A percentile compares a stretch with the other conserved stretches of the same genome.
Evolutionary conservation across 2,888 invertebrate genomes (phyloP).

Genomic region (Spialia ferax): DNA sequence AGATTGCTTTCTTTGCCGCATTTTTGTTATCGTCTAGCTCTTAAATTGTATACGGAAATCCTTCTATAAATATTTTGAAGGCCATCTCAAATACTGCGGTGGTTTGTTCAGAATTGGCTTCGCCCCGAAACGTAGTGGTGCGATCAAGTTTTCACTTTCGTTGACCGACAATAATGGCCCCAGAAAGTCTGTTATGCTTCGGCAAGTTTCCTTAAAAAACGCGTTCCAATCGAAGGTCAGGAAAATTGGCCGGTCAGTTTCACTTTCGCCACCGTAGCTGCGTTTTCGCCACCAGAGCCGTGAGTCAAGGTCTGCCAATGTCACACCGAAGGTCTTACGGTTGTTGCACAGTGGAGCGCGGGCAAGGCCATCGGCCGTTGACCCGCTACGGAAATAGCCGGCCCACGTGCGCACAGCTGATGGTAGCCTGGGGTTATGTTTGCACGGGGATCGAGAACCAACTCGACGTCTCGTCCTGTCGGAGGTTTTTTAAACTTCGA

Average conservation of each 20-base stretch:
- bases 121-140: background rate
- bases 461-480: background rate
- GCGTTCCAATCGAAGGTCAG: constrained; percentile 2
- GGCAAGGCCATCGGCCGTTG: constrained; percentile 59
- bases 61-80: background rate
- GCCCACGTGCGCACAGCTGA: constrained; percentile 55
- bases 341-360: constrained; percentile 44
- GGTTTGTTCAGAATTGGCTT: background rate
- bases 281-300: background rate
- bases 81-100: background rate
- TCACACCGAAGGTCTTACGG: constrained; percentile 33
- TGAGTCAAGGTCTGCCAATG: constrained; percentile 33
- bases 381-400: constrained; percentile 49
- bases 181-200: background rate
- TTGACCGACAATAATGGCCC: background rate
- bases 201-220: background rate
- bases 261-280: background rate
- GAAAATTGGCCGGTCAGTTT: constrained; percentile 1
- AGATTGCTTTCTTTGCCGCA: too few relatives aligned
- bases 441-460: background rate
- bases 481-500: background rate
- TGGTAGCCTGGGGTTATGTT: constrained; percentile 25
- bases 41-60: too few relatives aligned
- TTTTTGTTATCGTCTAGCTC: too few relatives aligned
- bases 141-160: constrained; percentile 2